Conservation (phyloP, 1,140 invertebrate species). For the Paracyclopina nana region DNA sequence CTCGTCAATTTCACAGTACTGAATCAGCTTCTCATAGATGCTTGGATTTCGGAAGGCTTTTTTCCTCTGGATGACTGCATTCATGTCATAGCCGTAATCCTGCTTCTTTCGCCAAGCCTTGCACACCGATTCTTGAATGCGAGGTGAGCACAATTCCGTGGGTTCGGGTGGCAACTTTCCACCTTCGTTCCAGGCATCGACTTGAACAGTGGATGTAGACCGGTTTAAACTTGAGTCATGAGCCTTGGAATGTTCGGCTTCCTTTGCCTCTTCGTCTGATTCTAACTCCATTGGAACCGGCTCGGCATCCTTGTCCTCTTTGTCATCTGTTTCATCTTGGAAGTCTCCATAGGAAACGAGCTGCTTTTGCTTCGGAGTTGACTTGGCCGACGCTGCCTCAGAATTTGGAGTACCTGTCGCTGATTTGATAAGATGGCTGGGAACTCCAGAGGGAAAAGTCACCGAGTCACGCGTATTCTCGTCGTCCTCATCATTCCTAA, state of each 20-base stretch:
- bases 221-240: slow-evolving; percentile 25
- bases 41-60: slow-evolving; percentile 90
- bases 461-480: slow-evolving; percentile 10
- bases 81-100: slow-evolving; percentile 55
- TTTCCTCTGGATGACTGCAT: slow-evolving; percentile 61
- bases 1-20: slow-evolving; percentile 83
- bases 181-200: slow-evolving; percentile 21
- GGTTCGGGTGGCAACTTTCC: slow-evolving; percentile 63
- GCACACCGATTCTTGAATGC: slow-evolving; percentile 60
- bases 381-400: slow-evolving; percentile 26
- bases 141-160: slow-evolving; percentile 48
- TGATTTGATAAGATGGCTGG: slow-evolving; percentile 25
- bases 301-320: too few relatives aligned
- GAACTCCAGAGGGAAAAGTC: slow-evolving; percentile 23
- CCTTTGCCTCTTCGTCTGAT: slow-evolving; percentile 12
- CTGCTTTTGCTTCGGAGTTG: slow-evolving; percentile 30
- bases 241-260: too few relatives aligned
- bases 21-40: slow-evolving; percentile 89
- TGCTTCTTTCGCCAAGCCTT: slow-evolving; percentile 51
- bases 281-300: slow-evolving; percentile 16
- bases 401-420: slow-evolving; percentile 33
- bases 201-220: slow-evolving; percentile 13
- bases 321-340: too few relatives aligned
- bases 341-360: slow-evolving; percentile 27
- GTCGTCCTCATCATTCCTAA: slow-evolving; percentile 16